These are phyloP conservation scores for Volucella inflata DNA, from an alignment of 2,888 invertebrate genomes.

Conservation along the genomic window DNA sequence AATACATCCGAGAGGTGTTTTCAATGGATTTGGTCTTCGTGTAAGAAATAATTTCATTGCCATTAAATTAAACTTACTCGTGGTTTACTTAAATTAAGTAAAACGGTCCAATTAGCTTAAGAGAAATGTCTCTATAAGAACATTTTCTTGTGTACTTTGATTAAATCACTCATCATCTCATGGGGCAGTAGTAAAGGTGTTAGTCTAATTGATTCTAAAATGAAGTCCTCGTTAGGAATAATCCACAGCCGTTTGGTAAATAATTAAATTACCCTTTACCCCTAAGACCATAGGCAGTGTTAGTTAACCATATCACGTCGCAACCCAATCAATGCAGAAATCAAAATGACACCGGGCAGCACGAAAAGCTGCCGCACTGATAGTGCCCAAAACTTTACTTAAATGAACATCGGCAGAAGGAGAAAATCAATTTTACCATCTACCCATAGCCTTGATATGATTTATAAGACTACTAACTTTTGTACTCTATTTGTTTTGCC, in stretches of 20 bases:
- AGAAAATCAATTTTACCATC: slow-evolving; percentile 65
- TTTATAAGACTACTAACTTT: slow-evolving; percentile 53
- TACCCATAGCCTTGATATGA: slow-evolving; percentile 50
- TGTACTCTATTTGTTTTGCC: slow-evolving; percentile 30
- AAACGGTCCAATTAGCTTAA: slow-evolving; percentile 3
- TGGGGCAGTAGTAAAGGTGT: background rate
- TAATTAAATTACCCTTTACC: slow-evolving; percentile 53
- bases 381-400: slow-evolving; percentile 59
- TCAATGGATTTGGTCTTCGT: too few species aligned
- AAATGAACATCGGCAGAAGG: slow-evolving; percentile 7
- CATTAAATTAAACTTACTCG: too few species aligned
- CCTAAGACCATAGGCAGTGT: slow-evolving; percentile 15
- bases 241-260: slow-evolving; percentile 6
- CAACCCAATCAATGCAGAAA: slow-evolving; percentile 61
- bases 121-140: background rate
- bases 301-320: slow-evolving; percentile 63
- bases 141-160: background rate
- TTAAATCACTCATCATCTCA: background rate
- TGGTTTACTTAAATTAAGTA: background rate
- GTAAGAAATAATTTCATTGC: too few species aligned
- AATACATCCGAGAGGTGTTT: too few species aligned
- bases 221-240: background rate
- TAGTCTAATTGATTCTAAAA: background rate
- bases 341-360: slow-evolving; percentile 55
- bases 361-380: slow-evolving; percentile 42